A percentile compares a stretch with the other conserved stretches of the same genome.
phyloP scores from a whole-genome alignment of 2,888 invertebrate genomes.

The Agrotis segetum region DNA sequence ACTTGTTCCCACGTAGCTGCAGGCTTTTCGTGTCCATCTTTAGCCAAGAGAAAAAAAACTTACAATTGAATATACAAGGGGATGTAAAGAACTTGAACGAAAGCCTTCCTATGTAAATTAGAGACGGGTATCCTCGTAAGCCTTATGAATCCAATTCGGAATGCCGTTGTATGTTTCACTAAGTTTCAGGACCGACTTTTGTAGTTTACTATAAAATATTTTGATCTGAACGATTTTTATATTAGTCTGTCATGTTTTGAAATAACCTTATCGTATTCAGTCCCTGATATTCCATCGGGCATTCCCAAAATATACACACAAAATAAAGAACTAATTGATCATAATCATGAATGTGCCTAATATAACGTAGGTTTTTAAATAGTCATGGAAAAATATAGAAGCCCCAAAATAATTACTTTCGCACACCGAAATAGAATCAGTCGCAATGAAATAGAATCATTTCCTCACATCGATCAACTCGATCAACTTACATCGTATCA shows the following conservation, averaged over 20 bases:
- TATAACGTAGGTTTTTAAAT: conserved; percentile 10
- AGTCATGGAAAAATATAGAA: conserved; percentile 13
- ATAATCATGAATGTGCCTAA: conserved; percentile 1
- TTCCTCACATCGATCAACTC: conserved; percentile 37
- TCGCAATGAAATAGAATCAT: conserved; percentile 15
- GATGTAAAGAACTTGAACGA: conserved; percentile 55
- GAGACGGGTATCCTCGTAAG: conserved; percentile 43
- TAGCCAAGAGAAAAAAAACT: conserved; percentile 33
- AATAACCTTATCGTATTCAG: not conserved
- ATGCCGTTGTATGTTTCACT: conserved; percentile 41
- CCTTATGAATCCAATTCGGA: conserved; percentile 61
- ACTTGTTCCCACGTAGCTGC: not conserved
- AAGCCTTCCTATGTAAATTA: conserved; percentile 63
- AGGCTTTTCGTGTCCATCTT: conserved; percentile 6
- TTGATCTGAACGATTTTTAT: conserved; percentile 1
- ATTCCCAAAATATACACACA: not conserved
- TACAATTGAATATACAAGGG: conserved; percentile 47
- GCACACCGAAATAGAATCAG: conserved; percentile 24
- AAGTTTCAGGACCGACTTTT: conserved; percentile 37
- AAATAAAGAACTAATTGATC: conserved; percentile 6
- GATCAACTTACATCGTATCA: conserved; percentile 21
- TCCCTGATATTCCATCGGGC: not conserved
- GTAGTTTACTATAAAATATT: conserved; percentile 13
- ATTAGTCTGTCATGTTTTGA: not conserved
- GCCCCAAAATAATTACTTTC: conserved; percentile 31